Evolutionary conservation across 2,797 vertebrate genomes (phyloP), one percentile per base, ranked within the genome.

Genomic region (Micromesistius poutassou): DNA sequence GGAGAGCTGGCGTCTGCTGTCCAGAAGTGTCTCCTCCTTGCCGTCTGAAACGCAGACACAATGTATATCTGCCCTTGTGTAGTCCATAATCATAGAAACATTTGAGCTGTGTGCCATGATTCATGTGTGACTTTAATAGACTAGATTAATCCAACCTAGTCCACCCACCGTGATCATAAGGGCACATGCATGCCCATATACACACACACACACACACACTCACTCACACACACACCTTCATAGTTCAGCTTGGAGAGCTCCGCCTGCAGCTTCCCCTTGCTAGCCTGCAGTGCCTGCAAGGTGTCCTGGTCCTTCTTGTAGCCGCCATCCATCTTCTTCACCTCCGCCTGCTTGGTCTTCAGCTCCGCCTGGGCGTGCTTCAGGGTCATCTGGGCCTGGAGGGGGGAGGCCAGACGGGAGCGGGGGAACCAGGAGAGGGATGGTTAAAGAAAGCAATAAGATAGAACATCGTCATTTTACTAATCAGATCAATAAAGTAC

Each of bases 311-410:
- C 95, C 80, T 97, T 96, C 87, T 95, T 96, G 88, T 98, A 99
- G 30, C 95, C 94, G 38, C 85, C 76, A 76, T 99, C 97, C 96
- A 97, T 94, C 81, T 97, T 97, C 85, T 96, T 97, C 77, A 97
- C 94, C 91, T 98, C 95, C 3, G 94, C 89, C 89, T 96, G 94
- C 86, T 97, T 99, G 78, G 89, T 93, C 86, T 97, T 97, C 79
- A 99, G 87, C 84, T 99, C 97, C 72, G 96, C 86, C 80, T 95
- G 94, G 30, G 96, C 92, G 68, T 98, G 96, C 78, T 94, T 96
- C 89, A 99, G 83, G 38, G 97, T 98, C 96, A 99, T 97, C 81
- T 97, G 94, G 79, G 96, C 94, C 98, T 99, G 78, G 10, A 77
- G n/a, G 73, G 71, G 1, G 19, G 30, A 1, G n/a, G 73, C 68